These are phyloP conservation scores for Cactoblastis cactorum DNA, from an alignment of 2,888 invertebrate genomes.

Conservation along the genomic window DNA sequence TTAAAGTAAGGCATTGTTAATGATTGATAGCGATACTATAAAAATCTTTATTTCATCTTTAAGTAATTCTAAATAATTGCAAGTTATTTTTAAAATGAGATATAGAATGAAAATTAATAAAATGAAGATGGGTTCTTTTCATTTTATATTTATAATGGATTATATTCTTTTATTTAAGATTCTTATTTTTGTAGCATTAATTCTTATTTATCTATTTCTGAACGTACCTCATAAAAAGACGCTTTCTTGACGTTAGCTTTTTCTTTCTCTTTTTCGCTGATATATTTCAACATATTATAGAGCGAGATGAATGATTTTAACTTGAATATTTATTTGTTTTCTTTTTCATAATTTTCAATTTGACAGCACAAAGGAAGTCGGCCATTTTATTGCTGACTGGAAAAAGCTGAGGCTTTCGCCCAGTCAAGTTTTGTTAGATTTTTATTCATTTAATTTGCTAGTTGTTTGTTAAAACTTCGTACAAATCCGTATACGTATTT, in stretches of 20 bases:
- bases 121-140: too few relatives aligned
- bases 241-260: slow-evolving; percentile 5
- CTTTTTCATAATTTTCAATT: slow-evolving; percentile 61
- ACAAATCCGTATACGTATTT: slow-evolving; percentile 73
- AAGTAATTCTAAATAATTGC: too few relatives aligned
- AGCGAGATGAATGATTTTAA: not conserved
- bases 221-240: not conserved
- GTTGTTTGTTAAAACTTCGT: slow-evolving; percentile 48
- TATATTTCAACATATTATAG: slow-evolving; percentile 31
- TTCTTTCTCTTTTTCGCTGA: slow-evolving; percentile 45
- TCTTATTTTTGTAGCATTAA: too few relatives aligned
- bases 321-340: slow-evolving; percentile 40
- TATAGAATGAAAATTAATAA: too few relatives aligned
- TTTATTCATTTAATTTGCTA: slow-evolving; percentile 50
- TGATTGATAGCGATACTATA: too few relatives aligned
- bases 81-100: too few relatives aligned
- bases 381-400: slow-evolving; percentile 74
- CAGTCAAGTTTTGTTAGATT: slow-evolving; percentile 50
- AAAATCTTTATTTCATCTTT: too few relatives aligned
- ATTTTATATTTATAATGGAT: too few relatives aligned
- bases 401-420: slow-evolving; percentile 51
- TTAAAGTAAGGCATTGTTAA: too few relatives aligned
- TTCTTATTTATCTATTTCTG: not conserved
- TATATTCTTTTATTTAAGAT: too few relatives aligned
- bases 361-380: slow-evolving; percentile 77